phyloP scores from a whole-genome alignment of 2,113 vertebrate species.

The Toxotes jaculatrix region DNA sequence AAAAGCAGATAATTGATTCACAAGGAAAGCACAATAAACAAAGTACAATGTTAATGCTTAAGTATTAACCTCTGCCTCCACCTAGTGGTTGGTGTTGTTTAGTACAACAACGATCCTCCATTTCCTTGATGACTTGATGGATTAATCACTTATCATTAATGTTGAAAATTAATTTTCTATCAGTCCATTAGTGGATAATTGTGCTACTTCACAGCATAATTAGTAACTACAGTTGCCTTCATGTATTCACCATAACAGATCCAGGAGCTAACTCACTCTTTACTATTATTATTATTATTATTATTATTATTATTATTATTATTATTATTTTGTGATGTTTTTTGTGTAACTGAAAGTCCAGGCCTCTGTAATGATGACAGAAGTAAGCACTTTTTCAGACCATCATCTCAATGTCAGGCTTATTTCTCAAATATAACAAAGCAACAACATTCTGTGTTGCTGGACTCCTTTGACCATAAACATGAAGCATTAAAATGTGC shows the following conservation, averaged over 20 bases:
- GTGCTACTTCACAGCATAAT: neutral
- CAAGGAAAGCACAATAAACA: neutral
- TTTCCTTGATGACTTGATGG: neutral
- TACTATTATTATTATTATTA: no score
- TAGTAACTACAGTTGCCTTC: neutral
- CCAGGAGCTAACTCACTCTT: no score
- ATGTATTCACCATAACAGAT: neutral
- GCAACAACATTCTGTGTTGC: neutral
- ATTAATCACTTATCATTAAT: neutral
- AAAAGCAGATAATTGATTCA: neutral
- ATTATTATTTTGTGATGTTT: neutral
- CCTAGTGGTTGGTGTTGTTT: constrained; percentile 45
- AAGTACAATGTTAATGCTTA: neutral
- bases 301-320: neutral
- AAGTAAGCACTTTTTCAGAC: no score
- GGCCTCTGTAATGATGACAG: neutral
- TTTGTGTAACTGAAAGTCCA: neutral
- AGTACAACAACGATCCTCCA: constrained; percentile 3
- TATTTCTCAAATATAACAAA: neutral
- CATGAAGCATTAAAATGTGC: neutral
- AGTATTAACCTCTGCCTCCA: constrained; percentile 31
- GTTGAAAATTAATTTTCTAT: neutral
- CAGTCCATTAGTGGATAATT: neutral
- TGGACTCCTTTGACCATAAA: neutral
- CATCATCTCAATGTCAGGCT: neutral